A percentile compares a stretch with the other conserved stretches of the same genome.
Evolutionary conservation across 2,888 invertebrate genomes (phyloP).

Genomic region (Toxonevra muliebris): DNA sequence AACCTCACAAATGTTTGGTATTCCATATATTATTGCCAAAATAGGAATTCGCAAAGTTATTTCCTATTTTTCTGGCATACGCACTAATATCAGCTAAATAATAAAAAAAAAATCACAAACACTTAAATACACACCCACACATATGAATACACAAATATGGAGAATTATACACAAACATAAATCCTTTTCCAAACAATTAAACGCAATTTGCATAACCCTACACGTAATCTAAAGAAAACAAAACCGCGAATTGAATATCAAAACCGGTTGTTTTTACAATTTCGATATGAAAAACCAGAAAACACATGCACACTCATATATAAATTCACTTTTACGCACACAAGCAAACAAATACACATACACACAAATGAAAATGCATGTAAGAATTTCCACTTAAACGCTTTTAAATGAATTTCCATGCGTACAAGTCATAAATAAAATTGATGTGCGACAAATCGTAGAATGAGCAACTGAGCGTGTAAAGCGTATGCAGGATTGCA

Average conservation of each 20-base stretch:
- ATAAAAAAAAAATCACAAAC: slow-evolving; percentile 3
- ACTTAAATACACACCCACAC: background rate
- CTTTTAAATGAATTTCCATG: slow-evolving; percentile 24
- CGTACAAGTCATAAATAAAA: slow-evolving; percentile 22
- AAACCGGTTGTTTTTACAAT: background rate
- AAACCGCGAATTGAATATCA: slow-evolving; percentile 2
- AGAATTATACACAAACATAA: background rate
- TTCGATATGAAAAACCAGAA: background rate
- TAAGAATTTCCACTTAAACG: slow-evolving; percentile 29
- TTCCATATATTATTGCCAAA: too few species aligned
- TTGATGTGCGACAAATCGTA: slow-evolving; percentile 13
- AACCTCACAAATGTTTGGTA: too few species aligned
- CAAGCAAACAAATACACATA: background rate
- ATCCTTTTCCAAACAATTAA: slow-evolving; percentile 11
- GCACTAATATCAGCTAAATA: background rate
- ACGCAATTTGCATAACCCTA: slow-evolving; percentile 9
- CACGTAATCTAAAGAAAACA: slow-evolving; percentile 11
- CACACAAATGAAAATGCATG: slow-evolving; percentile 11
- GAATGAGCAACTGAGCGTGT: background rate
- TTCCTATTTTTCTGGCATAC: background rate
- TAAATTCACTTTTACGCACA: background rate
- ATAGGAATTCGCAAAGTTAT: too few species aligned
- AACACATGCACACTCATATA: background rate
- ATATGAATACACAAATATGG: background rate
- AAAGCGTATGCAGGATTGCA: background rate